These are phyloP conservation scores for Lepidurus packardi DNA, from an alignment of 1,140 invertebrate species.

Conservation along the genomic window DNA sequence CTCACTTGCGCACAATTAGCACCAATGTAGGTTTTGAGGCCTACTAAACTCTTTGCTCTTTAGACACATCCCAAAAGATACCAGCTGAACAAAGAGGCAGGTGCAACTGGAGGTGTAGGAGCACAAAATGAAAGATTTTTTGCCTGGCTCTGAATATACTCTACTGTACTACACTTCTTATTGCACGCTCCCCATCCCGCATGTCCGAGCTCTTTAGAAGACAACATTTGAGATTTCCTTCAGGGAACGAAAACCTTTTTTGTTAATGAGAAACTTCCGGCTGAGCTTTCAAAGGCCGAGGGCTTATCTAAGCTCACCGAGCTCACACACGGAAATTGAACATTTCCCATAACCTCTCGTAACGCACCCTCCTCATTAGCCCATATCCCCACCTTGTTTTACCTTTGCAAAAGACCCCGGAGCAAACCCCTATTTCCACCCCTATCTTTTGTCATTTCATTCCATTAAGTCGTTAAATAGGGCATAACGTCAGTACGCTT, in stretches of 20 bases:
- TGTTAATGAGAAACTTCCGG: constrained; percentile 11
- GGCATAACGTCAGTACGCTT: too few species aligned
- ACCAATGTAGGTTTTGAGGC: too few species aligned
- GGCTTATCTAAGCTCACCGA: neutral
- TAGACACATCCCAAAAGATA: neutral
- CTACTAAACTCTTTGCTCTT: neutral
- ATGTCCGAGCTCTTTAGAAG: neutral
- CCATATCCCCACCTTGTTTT: neutral
- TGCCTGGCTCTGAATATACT: neutral
- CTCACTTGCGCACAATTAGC: neutral
- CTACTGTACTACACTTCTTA: neutral
- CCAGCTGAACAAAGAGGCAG: constrained; percentile 17
- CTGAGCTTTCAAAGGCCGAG: neutral
- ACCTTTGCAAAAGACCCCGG: neutral
- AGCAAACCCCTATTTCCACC: too few species aligned
- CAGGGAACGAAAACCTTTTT: neutral
- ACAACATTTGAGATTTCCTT: neutral
- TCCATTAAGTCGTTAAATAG: too few species aligned
- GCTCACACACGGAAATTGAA: neutral
- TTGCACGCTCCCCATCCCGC: neutral
- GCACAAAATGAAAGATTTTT: neutral
- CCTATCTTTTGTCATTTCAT: too few species aligned
- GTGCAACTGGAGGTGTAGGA: neutral
- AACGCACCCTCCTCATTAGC: constrained; percentile 8
- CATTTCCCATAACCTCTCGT: constrained; percentile 3